A percentile compares a stretch with the other conserved stretches of the same genome.
Conservation (phyloP, 2,888 invertebrate genomes). For the Ecdyonurus torrentis region DNA sequence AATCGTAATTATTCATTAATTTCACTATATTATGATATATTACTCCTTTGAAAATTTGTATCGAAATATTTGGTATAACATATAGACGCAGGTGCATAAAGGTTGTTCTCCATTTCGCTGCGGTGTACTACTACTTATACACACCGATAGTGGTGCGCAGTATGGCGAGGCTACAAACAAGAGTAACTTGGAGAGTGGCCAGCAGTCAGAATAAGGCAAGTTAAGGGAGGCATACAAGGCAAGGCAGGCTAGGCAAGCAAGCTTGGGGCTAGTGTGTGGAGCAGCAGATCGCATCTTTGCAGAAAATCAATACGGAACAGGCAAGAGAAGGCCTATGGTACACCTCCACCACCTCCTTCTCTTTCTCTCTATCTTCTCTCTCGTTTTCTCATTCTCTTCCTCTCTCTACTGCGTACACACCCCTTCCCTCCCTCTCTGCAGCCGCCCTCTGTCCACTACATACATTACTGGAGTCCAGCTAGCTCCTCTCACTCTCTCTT, state of each 20-base stretch:
- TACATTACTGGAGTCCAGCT: not conserved
- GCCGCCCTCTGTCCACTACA: not conserved
- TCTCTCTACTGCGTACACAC: not conserved
- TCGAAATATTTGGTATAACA: no score
- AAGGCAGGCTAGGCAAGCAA: not conserved
- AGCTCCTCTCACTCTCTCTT: no score
- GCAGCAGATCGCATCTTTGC: slow-evolving; percentile 7
- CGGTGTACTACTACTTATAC: no score
- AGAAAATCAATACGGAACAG: slow-evolving; percentile 8
- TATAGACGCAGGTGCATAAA: not conserved
- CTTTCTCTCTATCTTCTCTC: not conserved
- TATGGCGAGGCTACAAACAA: not conserved
- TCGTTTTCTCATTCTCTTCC: not conserved
- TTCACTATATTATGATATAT: no score
- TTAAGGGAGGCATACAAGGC: not conserved
- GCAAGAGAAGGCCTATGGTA: not conserved
- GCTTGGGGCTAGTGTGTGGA: not conserved
- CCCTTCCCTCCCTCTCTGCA: not conserved
- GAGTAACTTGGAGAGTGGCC: not conserved
- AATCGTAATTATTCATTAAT: no score
- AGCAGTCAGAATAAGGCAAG: not conserved
- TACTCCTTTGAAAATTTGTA: no score
- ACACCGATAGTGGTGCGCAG: no score
- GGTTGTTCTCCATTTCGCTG: no score
- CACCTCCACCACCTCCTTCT: not conserved